phyloP scores from a whole-genome alignment of 2,888 invertebrate genomes.

The Chrysomela aeneicollis region DNA sequence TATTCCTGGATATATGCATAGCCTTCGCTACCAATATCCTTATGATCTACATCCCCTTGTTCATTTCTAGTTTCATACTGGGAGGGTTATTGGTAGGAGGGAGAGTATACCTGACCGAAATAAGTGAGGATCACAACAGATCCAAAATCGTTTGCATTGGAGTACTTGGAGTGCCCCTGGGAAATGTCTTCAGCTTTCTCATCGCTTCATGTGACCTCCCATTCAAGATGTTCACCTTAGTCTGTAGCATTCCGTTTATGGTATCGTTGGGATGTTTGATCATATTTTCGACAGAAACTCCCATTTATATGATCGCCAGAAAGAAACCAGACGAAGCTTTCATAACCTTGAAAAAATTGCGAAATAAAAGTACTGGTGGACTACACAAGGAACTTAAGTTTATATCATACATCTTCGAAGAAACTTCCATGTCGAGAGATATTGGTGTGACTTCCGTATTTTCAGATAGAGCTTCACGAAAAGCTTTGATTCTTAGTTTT shows the following conservation, averaged over 20 bases:
- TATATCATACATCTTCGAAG: background rate
- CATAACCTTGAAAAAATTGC: background rate
- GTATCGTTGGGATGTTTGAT: background rate
- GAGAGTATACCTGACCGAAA: conserved; percentile 88
- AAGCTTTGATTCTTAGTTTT: background rate
- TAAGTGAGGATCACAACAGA: conserved; percentile 78
- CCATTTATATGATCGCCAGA: background rate
- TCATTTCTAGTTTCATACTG: background rate
- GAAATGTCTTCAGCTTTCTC: background rate
- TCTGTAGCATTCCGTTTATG: background rate
- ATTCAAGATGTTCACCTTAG: background rate
- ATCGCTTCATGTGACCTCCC: background rate
- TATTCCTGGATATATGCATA: background rate
- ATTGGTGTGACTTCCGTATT: background rate
- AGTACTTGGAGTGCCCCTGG: background rate
- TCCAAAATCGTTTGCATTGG: conserved; percentile 71
- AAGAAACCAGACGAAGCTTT: background rate
- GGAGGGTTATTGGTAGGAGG: conserved; percentile 45
- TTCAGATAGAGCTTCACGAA: background rate
- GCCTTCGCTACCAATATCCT: conserved; percentile 10
- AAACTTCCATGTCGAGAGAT: background rate
- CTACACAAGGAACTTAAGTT: background rate
- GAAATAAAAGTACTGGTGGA: background rate
- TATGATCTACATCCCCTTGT: background rate
- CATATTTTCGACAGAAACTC: background rate